phyloP scores from a whole-genome alignment of 2,888 invertebrate species.

The Julus scanicus region DNA sequence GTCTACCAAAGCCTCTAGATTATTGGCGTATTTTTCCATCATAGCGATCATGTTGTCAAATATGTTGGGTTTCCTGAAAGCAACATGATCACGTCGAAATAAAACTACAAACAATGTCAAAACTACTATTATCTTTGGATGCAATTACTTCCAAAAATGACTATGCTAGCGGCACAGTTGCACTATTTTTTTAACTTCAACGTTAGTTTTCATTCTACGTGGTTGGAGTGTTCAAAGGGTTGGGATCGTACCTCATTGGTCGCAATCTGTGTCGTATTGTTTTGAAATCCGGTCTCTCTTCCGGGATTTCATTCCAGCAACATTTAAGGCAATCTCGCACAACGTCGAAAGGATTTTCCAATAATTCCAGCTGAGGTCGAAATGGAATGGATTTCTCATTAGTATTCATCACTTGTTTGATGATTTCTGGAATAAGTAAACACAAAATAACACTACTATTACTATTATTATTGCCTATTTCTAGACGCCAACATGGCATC shows the following conservation, averaged over 20 bases:
- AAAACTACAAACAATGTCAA: too few relatives aligned
- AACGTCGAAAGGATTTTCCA: constrained; percentile 73
- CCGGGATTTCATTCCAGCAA: constrained; percentile 68
- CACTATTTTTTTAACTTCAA: background rate
- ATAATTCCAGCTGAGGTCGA: constrained; percentile 81
- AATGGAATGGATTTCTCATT: constrained; percentile 61
- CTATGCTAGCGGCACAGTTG: background rate
- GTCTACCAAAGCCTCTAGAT: constrained; percentile 91
- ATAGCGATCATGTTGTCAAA: constrained; percentile 98
- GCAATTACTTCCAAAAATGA: too few relatives aligned
- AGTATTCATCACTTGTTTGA: constrained; percentile 62
- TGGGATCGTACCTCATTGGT: constrained; percentile 66
- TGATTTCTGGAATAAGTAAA: constrained; percentile 62
- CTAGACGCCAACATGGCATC: background rate
- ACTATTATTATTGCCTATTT: background rate
- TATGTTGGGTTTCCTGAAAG: constrained; percentile 87
- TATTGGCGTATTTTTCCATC: constrained; percentile 97
- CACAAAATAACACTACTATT: background rate
- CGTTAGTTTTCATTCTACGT: constrained; percentile 65
- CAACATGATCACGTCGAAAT: background rate
- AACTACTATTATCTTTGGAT: too few relatives aligned
- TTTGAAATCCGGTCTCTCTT: constrained; percentile 68
- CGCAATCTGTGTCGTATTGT: constrained; percentile 66
- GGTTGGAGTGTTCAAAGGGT: background rate
- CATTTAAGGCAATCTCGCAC: constrained; percentile 65